Conservation (phyloP, 2,113 vertebrate genomes). For the Acanthisitta chloris region DNA sequence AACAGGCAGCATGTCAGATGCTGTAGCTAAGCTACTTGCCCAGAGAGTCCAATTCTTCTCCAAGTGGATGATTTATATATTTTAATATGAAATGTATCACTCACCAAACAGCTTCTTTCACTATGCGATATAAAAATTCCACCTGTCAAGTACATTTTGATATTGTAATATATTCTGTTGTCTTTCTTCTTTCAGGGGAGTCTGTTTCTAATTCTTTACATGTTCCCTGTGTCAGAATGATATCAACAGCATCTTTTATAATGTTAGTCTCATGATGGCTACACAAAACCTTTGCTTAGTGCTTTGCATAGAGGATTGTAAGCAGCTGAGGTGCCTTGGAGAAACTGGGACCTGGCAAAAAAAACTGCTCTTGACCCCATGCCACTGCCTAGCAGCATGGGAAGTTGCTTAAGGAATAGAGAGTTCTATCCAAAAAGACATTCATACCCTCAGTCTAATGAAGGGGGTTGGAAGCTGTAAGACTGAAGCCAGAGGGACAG, state of each 20-base stretch:
- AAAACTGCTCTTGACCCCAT: background rate
- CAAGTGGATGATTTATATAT: background rate
- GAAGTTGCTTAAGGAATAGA: background rate
- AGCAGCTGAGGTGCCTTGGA: background rate
- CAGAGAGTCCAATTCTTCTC: background rate
- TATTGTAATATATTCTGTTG: background rate
- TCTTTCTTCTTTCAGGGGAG: background rate
- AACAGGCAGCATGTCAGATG: slow-evolving; percentile 8
- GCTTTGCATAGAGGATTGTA: background rate
- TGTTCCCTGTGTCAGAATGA: background rate
- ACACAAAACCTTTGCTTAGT: background rate
- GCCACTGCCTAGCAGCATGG: background rate
- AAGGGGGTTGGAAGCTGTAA: background rate
- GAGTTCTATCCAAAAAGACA: background rate
- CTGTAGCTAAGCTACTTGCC: background rate
- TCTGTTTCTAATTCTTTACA: slow-evolving; percentile 9
- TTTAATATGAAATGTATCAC: slow-evolving; percentile 27
- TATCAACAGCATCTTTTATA: background rate
- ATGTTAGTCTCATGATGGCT: background rate
- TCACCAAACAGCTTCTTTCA: background rate
- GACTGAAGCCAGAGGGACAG: background rate
- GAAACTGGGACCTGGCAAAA: background rate
- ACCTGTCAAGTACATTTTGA: background rate
- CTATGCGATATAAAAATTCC: background rate
- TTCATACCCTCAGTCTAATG: background rate